Evolutionary conservation across 2,113 vertebrate genomes (phyloP), one percentile per base, ranked within the genome.

Genomic region (Cebidichthys violaceus): DNA sequence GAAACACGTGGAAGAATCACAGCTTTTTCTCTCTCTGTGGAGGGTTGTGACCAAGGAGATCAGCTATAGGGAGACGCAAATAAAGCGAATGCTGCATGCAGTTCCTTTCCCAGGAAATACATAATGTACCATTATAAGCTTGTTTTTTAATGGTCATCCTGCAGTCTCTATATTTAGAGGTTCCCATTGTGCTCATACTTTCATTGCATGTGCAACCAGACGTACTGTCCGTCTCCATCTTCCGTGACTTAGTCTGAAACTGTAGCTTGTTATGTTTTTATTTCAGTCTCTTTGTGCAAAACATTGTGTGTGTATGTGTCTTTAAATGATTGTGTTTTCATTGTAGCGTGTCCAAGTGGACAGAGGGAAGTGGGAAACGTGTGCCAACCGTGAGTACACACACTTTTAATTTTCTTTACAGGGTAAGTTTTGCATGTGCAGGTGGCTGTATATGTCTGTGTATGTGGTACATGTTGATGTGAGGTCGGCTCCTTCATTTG

Each of bases 291-390:
- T 67, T 43, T 71, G 43, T 27, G 18, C 3, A 27, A 43, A 57
- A n/a, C 3, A 20, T 27, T 24, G 39, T 77, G 8, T 70, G 35
- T 50, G 57, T 14, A 6, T 61, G 31, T 62, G 9, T 70, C n/a
- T 47, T 33, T 59, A 10, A 41, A 61, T 39, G 0, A 9, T 43
- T 79, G 27, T 52, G 31, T 71, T 77, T 90, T 77, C 55, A 87
- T 75, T 72, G 50, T 45, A 96, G 95, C 90, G 0, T 96, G 95
- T 90, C 91, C 87, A 33, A 94, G 92, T 29, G 94, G 95, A 0
- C 41, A 89, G 64, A 77, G 5, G 69, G 88, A 86, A 47, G 87
- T 84, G 10, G 55, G 3, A 11, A 0, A 87, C 13, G 14, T 0
- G 0, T 96, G 95, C 64, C 9, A 73, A 22, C 43, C 1, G 95